Evolutionary conservation across 2,888 invertebrate species (phyloP), one percentile per base, ranked within the genome.

Genomic region (Xylota segnis): DNA sequence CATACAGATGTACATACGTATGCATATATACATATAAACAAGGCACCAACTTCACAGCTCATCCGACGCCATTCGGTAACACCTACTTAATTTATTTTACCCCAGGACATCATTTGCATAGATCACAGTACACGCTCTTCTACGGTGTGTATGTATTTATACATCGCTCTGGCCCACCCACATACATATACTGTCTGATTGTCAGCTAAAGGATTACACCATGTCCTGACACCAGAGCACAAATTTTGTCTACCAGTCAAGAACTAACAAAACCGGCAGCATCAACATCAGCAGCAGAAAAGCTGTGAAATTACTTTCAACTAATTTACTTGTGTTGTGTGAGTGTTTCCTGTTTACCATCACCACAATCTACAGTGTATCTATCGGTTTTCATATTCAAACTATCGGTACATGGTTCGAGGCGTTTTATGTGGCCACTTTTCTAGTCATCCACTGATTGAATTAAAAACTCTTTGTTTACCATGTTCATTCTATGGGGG

Each of bases 51-150:
- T 81, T 76, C 82, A 71, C 82, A 86, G 82, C 68, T 86, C 86
- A 86, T 82, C 72, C 86, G 72, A 82, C 77, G 82, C 76, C 82
- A 76, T 72, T 77, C 71, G 86, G 86, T 76, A 86, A 82, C 86
- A 86, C 86, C 82, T 86, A 86, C 76, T 86, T 86, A 86, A 86
- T 82, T 86, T 86, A 86, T 86, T 86, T 86, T 70, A 76, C 82
- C 82, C 86, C 72, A 86, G 82, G 82, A 86, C 82, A 86, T 86
- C 76, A 82, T 82, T 86, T 86, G 86, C 86, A 86, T 86, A 86
- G 86, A 86, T 86, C 86, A 82, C 74, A 70, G 52, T 52, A 76
- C 70, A 82, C 76, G 59, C 72, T 59, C 34, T 71, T 58, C 65
- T 50, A 59, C 16, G 56, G 47, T 77, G 50, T 59, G 45, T 40